Conservation (phyloP, 2,113 vertebrate genomes). For the Mugil cephalus region DNA sequence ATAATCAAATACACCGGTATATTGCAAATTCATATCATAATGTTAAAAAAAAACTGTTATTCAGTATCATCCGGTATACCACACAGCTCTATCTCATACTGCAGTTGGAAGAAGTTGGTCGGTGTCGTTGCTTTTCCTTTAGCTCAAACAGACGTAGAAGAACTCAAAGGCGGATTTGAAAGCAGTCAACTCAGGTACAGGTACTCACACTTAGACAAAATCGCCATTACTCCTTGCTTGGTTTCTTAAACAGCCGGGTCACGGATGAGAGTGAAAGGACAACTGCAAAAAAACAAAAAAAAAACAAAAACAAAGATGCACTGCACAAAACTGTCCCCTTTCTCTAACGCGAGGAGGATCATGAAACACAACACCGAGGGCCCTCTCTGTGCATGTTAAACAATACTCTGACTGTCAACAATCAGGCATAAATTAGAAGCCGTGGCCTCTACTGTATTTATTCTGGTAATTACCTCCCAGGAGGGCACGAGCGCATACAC, state of each 20-base stretch:
- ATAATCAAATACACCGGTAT: no score
- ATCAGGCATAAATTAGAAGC: slow-evolving; percentile 87
- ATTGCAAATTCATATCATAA: no score
- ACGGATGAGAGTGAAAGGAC: slow-evolving; percentile 40
- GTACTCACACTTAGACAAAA: slow-evolving; percentile 2
- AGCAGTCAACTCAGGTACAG: no score
- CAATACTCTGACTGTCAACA: slow-evolving; percentile 87
- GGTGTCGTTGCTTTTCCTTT: slow-evolving; percentile 13
- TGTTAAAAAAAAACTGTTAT: no score
- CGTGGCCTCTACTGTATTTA: slow-evolving; percentile 86
- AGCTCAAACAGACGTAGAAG: not conserved
- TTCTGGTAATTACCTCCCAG: slow-evolving; percentile 88
- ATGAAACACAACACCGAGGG: slow-evolving; percentile 77
- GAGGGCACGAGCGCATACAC: slow-evolving; percentile 71
- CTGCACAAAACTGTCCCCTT: slow-evolving; percentile 20
- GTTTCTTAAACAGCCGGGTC: slow-evolving; percentile 36
- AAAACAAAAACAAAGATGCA: slow-evolving; percentile 28
- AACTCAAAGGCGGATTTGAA: no score
- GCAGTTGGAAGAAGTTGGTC: slow-evolving; percentile 1
- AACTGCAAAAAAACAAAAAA: slow-evolving; percentile 43
- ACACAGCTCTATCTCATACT: no score
- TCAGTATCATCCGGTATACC: no score
- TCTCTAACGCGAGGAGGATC: slow-evolving; percentile 48
- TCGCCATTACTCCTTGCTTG: not conserved
- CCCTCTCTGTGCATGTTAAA: slow-evolving; percentile 84